These are phyloP conservation scores for Caenorhabditis imperialis DNA, from an alignment of 2,888 invertebrate species.

Conservation along the genomic window DNA sequence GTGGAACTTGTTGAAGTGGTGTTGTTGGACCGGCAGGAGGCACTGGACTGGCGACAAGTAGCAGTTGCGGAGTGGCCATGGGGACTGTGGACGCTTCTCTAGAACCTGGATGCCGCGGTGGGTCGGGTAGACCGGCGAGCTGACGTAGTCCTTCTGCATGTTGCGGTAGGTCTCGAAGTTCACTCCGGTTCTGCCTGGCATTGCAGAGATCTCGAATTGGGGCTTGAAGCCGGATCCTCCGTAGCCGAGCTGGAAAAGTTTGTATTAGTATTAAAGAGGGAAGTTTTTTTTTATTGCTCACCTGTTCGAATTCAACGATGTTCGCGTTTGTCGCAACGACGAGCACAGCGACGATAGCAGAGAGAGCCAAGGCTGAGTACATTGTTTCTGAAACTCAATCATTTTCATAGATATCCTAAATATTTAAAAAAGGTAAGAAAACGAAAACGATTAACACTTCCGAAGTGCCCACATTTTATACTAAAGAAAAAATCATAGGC, in stretches of 20 bases:
- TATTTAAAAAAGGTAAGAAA: no score
- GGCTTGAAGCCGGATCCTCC: constrained; percentile 38
- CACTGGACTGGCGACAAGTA: constrained; percentile 56
- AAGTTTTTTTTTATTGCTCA: neutral
- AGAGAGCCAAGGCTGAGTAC: constrained; percentile 46
- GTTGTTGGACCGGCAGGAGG: constrained; percentile 51
- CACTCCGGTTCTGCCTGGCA: constrained; percentile 27
- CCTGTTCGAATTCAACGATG: constrained; percentile 44
- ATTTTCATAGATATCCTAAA: no score
- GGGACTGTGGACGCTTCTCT: constrained; percentile 48
- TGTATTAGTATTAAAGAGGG: neutral
- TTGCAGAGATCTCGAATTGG: constrained; percentile 33
- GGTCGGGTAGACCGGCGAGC: constrained; percentile 18
- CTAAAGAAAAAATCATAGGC: no score
- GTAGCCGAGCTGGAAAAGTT: constrained; percentile 30
- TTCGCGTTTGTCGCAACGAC: constrained; percentile 10
- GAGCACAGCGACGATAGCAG: constrained; percentile 7
- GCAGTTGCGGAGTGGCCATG: constrained; percentile 54
- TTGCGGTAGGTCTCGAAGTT: constrained; percentile 38
- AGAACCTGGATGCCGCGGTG: constrained; percentile 27
- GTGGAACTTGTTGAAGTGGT: constrained; percentile 53
- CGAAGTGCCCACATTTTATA: no score
- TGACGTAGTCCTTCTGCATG: constrained; percentile 38
- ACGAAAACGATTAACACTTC: no score
- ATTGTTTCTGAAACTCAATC: constrained; percentile 22